Conservation (phyloP, 1,140 invertebrate genomes). For the Lepidostoma basale region DNA sequence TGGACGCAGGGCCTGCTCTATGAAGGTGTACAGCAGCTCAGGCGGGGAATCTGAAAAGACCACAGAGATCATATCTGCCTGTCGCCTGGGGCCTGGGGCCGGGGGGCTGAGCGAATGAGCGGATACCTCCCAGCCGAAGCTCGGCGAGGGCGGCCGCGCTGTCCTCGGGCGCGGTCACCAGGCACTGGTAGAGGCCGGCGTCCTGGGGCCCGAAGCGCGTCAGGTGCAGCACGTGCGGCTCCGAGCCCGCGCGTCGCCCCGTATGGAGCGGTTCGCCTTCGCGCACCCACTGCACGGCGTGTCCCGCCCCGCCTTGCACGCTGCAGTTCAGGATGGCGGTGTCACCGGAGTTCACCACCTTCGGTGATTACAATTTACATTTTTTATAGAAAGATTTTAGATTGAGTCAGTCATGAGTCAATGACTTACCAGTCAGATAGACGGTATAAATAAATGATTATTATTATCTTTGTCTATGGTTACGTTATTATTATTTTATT, state of each 20-base stretch:
- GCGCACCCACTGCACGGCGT: constrained; percentile 73
- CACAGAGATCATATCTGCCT: too few relatives aligned
- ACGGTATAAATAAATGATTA: too few relatives aligned
- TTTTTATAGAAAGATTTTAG: too few relatives aligned
- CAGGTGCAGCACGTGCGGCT: constrained; percentile 57
- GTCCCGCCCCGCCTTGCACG: constrained; percentile 70
- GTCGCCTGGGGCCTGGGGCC: too few relatives aligned
- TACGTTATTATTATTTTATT: too few relatives aligned
- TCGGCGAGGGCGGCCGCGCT: constrained; percentile 76
- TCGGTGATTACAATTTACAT: too few relatives aligned
- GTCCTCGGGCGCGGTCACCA: constrained; percentile 72
- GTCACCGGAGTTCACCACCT: constrained; percentile 78
- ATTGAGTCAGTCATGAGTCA: too few relatives aligned
- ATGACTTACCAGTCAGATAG: too few relatives aligned
- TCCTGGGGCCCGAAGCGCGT: constrained; percentile 70
- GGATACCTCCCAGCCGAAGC: constrained; percentile 76
- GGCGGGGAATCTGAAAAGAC: constrained; percentile 70
- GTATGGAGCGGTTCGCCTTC: constrained; percentile 52
- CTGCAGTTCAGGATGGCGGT: constrained; percentile 78
- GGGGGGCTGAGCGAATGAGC: too few relatives aligned
- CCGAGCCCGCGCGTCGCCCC: background rate
- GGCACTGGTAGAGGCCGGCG: constrained; percentile 83
- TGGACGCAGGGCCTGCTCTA: constrained; percentile 74
- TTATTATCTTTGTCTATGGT: too few relatives aligned
- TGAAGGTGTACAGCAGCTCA: constrained; percentile 75